Base-by-base conservation (phyloP, 2,797 vertebrate species). In the Morus bassanus region DNA sequence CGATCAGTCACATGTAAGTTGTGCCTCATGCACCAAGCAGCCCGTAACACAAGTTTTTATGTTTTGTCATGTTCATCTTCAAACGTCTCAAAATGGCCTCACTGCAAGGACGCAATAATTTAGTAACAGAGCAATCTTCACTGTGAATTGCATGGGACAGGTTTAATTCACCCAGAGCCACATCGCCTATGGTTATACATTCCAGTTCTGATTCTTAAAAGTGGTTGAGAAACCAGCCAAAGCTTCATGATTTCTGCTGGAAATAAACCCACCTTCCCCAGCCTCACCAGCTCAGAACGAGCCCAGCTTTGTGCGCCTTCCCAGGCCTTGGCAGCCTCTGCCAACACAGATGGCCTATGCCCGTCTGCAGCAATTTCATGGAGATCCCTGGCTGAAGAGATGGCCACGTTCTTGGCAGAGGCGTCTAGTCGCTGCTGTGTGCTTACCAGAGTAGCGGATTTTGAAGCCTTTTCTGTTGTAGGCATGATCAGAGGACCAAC, bases 401-500 rank as follows among this genome's bases (percentile, higher is more conserved):
- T 0, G 64, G 35, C 59, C 59, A 3, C 3, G 6, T 13, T 24
- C 67, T 25, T 7, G 77, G 78, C 67, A 57, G 35, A 57, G 57
- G 10, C 37, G 21, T 9, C 56, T 1, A 10, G 13, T 0, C 35
- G 9, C 68, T 7, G 82, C 93, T 2, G 10, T 1, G 53, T 5
- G 51, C 97, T 98, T 51, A 99, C 99, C 99, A 17, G 98, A 99
- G 96, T 99, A 99, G 46, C 99, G 99, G 80, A 99, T 99, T 94
- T 99, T 99, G 97, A 99, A 99, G 64, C 99, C 99, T 97, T 99
- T 99, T 96, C 99, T 99, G 95, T 98, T 99, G 96, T 99, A 99
- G 27, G 99, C 99, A 5, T 99, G 99, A 95, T 99, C 99, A 13
- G 99, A 99, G 43, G 99, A 99, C 99, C 99, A 99, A 87, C 99